Base-by-base conservation (phyloP, 2,797 vertebrate genomes). In the Melanotaenia parkinsoni region DNA sequence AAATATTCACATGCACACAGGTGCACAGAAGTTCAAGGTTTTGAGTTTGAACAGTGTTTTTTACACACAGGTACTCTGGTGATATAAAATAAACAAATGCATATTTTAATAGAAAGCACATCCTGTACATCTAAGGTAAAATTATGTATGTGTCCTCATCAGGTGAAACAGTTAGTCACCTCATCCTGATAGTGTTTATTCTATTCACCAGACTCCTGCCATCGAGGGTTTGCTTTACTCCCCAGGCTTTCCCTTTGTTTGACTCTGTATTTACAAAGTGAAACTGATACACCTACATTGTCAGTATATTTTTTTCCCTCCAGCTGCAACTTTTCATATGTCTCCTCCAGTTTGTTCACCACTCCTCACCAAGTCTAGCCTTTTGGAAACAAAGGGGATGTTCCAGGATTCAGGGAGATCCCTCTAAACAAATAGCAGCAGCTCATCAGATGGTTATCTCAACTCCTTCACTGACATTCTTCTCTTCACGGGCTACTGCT, bases 391-490 rank as follows among this genome's bases (percentile, higher is more conserved):
- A 60, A 37, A 30, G 51, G 18, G 32, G 64, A 79, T 60, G 74
- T 77, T 79, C 76, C 62, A 66, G 62, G 66, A 71, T 84, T 81
- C 56, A 64, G 58, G 11, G 40, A 43, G 59, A 79, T 78, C 71
- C 75, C 59, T 84, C 67, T 59, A 81, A 90, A 89, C 67, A 92
- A 88, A 83, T 60, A 78, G 33, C 70, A 66, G 66, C 58, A 65
- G 71, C 74, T 71, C 76, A 74, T 87, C 51, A 76, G 45, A 53
- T 62, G 58, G 33, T 82, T 71, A 71, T 80, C 66, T 80, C 16
- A 50, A 45, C 51, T 84, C 58, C n/a, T n/a, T 63, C 72, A 8
- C 8, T 73, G 63, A 5, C 20, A 40, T 45, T 40, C 51, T 45
- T 76, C 51, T 53, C 26, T 40, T 63, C 53, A 75, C 33, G 69